Evolutionary conservation across 2,888 invertebrate genomes (phyloP).

Genomic region (Pyrrhia umbra): DNA sequence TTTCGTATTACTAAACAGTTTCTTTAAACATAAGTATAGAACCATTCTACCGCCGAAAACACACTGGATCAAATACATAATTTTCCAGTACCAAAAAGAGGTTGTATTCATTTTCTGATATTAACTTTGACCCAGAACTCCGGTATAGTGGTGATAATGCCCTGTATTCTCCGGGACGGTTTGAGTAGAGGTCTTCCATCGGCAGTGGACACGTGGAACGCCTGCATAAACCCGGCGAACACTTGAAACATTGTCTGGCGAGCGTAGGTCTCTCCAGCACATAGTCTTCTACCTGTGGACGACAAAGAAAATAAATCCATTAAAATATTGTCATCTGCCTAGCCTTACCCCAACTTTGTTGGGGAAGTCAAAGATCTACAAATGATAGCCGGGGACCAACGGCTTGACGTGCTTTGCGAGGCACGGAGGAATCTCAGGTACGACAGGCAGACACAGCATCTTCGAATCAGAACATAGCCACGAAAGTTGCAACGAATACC

Average conservation of each 20-base stretch:
- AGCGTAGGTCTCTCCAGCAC: constrained; percentile 93
- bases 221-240: constrained; percentile 91
- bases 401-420: no score
- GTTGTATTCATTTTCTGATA: constrained; percentile 68
- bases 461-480: no score
- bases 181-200: constrained; percentile 81
- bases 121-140: constrained; percentile 90
- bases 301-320: neutral
- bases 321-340: no score
- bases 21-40: neutral
- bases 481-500: no score
- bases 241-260: constrained; percentile 92
- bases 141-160: constrained; percentile 89
- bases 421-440: no score
- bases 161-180: constrained; percentile 83
- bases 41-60: constrained; percentile 1
- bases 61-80: neutral
- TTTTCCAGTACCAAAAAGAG: neutral
- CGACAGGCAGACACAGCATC: no score
- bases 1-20: neutral
- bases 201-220: constrained; percentile 90
- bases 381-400: no score
- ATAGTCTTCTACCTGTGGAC: constrained; percentile 91
- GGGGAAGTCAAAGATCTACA: no score
- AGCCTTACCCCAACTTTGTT: no score